Evolutionary conservation across 2,888 invertebrate species (phyloP), one percentile per base, ranked within the genome.

Genomic region (Apamea crenata): DNA sequence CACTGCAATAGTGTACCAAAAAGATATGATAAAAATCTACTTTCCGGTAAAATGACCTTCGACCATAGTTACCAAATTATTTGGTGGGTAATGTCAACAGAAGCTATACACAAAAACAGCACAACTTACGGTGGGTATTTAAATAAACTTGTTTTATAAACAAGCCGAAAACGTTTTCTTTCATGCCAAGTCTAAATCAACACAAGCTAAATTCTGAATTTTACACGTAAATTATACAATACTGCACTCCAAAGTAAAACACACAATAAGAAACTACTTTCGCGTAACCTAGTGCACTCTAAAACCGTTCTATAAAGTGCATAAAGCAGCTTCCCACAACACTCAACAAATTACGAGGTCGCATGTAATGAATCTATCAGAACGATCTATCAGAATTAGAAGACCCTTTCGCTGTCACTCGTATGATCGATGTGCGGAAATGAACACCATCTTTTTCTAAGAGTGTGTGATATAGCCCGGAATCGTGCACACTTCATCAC

Each of bases 351-450:
- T 93, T 91, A 92, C 89, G 88, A 90, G 92, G 92, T 93, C 91
- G 89, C 84, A 61, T 91, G 92, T 94, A 95, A 95, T 96, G 95
- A 96, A 96, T 95, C 95, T 93, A 94, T 94, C 92, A 91, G 89
- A 29, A 61, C 93, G 94, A 96, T 96, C 96, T 95, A 96, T 96
- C 96, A 96, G 96, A 95, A 96, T 96, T 95, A 96, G 93, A 95
- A 93, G 95, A 95, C 95, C 96, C 95, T 95, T 95, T 94, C 91
- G 91, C 94, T 95, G 96, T 95, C 96, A 94, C 92, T 90, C 86
- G 84, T 92, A 95, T 96, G 96, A 96, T 96, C 95, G 96, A 96
- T 96, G 96, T 92, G 93, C 95, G 96, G 96, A 96, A 96, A 96
- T 96, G 96, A 95, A 96, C 95, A 94, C 93, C 95, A 96, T 96